phyloP scores from a whole-genome alignment of 2,113 vertebrate species.

The Emydura subglobosa region DNA sequence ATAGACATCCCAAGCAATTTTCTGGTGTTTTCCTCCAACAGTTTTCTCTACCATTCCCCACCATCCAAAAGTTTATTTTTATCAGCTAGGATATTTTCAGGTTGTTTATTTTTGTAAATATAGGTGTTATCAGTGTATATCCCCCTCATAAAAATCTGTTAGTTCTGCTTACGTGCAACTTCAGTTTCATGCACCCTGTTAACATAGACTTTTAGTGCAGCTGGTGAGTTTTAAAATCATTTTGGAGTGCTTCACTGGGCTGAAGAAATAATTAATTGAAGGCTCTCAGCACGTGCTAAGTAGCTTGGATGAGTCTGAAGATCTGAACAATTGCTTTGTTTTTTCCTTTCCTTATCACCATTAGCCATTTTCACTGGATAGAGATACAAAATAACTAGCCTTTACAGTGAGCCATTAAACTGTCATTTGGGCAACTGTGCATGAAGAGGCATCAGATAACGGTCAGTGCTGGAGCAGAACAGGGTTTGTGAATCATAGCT shows the following conservation, averaged over 20 bases:
- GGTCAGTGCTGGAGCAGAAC: slow-evolving; percentile 83
- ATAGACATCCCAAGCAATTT: not conserved
- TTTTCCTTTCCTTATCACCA: slow-evolving; percentile 80
- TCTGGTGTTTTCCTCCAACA: not conserved
- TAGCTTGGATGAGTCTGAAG: slow-evolving; percentile 67
- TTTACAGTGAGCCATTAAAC: slow-evolving; percentile 84
- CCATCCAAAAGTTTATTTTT: not conserved
- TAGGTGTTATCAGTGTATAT: not conserved
- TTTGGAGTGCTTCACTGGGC: slow-evolving; percentile 76
- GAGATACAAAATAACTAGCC: slow-evolving; percentile 85
- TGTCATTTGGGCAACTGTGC: slow-evolving; percentile 86
- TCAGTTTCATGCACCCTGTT: slow-evolving; percentile 51
- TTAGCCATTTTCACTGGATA: slow-evolving; percentile 81
- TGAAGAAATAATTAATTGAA: slow-evolving; percentile 76
- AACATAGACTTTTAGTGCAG: slow-evolving; percentile 62
- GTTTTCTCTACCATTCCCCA: not conserved
- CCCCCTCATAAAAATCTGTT: slow-evolving; percentile 35
- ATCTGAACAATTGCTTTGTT: slow-evolving; percentile 76
- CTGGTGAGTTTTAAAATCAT: slow-evolving; percentile 77
- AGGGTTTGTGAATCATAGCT: slow-evolving; percentile 87
- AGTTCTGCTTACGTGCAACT: slow-evolving; percentile 25
- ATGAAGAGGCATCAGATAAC: slow-evolving; percentile 84
- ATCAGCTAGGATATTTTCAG: not conserved
- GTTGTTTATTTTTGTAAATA: slow-evolving; percentile 1
- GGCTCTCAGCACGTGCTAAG: slow-evolving; percentile 68